A percentile compares a stretch with the other conserved stretches of the same genome.
Conservation (phyloP, 2,797 vertebrate species). For the Anolis apletophallus region DNA sequence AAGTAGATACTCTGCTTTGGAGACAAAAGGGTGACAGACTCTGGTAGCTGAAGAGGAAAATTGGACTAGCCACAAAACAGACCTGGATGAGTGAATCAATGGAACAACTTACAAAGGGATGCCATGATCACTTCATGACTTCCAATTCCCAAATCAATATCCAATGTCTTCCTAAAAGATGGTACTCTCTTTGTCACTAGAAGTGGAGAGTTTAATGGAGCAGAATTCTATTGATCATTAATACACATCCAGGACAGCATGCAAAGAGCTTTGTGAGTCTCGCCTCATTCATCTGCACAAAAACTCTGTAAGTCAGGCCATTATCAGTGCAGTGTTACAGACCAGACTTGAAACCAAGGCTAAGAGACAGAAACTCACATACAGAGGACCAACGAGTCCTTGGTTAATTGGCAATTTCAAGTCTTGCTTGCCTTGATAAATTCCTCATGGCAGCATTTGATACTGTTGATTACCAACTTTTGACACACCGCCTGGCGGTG, state of each 20-base stretch:
- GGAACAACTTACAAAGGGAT: neutral
- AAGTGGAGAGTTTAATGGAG: accelerated
- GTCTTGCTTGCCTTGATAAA: neutral
- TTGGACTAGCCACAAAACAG: slow-evolving; percentile 3
- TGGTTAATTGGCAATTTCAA: neutral
- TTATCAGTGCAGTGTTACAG: neutral
- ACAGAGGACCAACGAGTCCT: neutral
- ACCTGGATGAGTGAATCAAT: slow-evolving; percentile 10
- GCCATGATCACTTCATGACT: neutral
- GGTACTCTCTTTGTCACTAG: neutral
- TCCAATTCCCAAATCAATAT: neutral
- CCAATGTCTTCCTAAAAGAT: neutral
- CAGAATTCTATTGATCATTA: slow-evolving; percentile 19
- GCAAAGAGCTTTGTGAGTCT: slow-evolving; percentile 9
- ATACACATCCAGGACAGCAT: slow-evolving; percentile 10
- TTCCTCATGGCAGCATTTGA: no score
- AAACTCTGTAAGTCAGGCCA: neutral
- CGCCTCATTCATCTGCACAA: slow-evolving; percentile 17
- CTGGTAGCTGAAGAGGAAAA: neutral
- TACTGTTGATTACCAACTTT: no score
- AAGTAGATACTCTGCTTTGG: neutral
- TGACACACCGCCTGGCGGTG: no score
- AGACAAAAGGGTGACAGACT: neutral
- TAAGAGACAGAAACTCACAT: neutral
- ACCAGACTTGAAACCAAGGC: neutral